phyloP scores from a whole-genome alignment of 2,888 invertebrate species.

The Venusia cambrica region DNA sequence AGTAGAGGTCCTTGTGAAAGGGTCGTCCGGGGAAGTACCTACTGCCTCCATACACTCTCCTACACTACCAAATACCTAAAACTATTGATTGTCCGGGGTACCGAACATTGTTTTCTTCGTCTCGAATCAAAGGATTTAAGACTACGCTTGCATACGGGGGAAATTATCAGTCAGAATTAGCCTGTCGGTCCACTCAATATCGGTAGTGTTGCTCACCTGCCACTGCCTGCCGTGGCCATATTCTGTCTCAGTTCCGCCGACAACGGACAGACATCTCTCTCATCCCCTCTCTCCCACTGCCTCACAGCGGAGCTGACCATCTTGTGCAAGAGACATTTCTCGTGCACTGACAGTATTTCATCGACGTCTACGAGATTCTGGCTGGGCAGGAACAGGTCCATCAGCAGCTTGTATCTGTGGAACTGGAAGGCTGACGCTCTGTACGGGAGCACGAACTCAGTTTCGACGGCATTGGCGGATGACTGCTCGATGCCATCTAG shows the following conservation, averaged over 20 bases:
- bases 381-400: conserved; percentile 81
- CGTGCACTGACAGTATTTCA: conserved; percentile 59
- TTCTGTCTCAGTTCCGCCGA: conserved; percentile 53
- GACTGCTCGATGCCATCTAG: conserved; percentile 82
- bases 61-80: too few relatives aligned
- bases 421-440: conserved; percentile 81
- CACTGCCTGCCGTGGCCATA: conserved; percentile 44
- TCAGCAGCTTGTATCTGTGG: conserved; percentile 79
- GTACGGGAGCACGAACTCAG: conserved; percentile 77
- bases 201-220: conserved; percentile 48
- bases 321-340: conserved; percentile 75
- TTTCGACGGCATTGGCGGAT: conserved; percentile 64
- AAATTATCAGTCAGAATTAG: neutral
- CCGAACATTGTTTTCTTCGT: too few relatives aligned
- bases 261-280: conserved; percentile 72
- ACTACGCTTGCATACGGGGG: too few relatives aligned
- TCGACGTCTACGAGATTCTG: conserved; percentile 58
- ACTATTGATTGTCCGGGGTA: too few relatives aligned
- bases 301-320: conserved; percentile 82
- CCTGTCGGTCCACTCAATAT: neutral
- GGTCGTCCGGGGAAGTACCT: too few relatives aligned
- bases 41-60: too few relatives aligned
- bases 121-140: too few relatives aligned
- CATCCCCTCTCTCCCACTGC: conserved; percentile 82
- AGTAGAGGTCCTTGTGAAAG: too few relatives aligned